Percentiles rank a stretch among this genome's conserved stretches.
Evolutionary conservation across 1,140 invertebrate genomes (phyloP).

Genomic region (Drosophila neocordata): DNA sequence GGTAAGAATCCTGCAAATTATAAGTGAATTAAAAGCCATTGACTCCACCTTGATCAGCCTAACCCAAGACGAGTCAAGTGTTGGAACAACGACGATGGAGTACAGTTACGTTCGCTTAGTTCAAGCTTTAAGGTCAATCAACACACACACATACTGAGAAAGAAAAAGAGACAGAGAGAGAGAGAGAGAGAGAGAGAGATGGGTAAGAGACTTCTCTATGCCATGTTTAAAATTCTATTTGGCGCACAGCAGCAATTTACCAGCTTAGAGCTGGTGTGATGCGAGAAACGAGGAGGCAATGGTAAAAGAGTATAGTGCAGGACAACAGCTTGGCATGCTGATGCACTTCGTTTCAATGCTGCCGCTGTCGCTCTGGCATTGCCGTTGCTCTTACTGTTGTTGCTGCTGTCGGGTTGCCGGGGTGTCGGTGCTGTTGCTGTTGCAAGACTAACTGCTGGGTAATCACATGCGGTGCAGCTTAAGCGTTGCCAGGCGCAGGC

Average conservation of each 20-base stretch:
- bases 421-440: constrained; percentile 8
- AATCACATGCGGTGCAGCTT: constrained; percentile 77
- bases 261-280: constrained; percentile 28
- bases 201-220: constrained; percentile 22
- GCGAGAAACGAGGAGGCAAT: background rate
- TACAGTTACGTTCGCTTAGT: constrained; percentile 62
- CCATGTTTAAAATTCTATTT: constrained; percentile 72
- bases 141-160: constrained; percentile 14
- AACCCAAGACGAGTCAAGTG: constrained; percentile 31
- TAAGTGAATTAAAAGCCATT: constrained; percentile 59
- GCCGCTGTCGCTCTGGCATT: background rate
- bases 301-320: background rate
- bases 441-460: constrained; percentile 74
- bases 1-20: constrained; percentile 59
- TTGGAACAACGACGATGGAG: constrained; percentile 22
- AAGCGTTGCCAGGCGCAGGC: constrained; percentile 60
- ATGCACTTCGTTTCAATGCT: constrained; percentile 50
- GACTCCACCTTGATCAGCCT: constrained; percentile 11
- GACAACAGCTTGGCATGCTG: constrained; percentile 51
- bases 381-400: background rate
- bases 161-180: background rate
- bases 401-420: background rate
- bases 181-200: background rate
- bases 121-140: constrained; percentile 75
- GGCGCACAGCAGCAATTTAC: constrained; percentile 75